phyloP scores from a whole-genome alignment of 1,140 invertebrate species.

The Achatina immaculata region DNA sequence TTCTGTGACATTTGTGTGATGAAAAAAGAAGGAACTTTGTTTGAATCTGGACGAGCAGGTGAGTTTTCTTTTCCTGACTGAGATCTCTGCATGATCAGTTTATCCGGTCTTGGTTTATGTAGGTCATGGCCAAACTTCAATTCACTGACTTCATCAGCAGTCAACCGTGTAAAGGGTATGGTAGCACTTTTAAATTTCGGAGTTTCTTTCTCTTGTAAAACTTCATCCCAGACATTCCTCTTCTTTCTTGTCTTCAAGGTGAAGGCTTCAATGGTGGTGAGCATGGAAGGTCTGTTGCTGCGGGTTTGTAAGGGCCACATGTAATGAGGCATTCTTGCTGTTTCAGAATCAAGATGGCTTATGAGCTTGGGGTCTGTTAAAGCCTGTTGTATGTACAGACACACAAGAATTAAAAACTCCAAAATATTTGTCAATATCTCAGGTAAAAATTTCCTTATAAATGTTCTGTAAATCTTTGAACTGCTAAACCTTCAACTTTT shows the following conservation, averaged over 20 bases:
- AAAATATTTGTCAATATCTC: no score
- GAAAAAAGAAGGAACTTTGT: not conserved
- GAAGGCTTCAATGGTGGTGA: conserved; percentile 63
- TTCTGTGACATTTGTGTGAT: not conserved
- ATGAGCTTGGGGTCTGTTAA: not conserved
- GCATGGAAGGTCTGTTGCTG: conserved; percentile 55
- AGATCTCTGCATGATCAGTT: no score
- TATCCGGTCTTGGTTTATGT: conserved; percentile 52
- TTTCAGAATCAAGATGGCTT: not conserved
- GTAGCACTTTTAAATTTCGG: conserved; percentile 55
- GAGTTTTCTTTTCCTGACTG: no score
- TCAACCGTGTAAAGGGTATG: conserved; percentile 52
- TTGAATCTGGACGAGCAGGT: no score
- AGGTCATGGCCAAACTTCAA: conserved; percentile 54
- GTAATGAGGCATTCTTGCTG: not conserved
- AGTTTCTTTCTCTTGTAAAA: conserved; percentile 37
- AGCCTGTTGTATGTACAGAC: no score
- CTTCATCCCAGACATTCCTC: conserved; percentile 61
- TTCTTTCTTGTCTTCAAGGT: conserved; percentile 54
- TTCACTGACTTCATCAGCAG: conserved; percentile 48
- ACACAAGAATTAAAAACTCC: no score
- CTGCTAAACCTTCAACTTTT: no score
- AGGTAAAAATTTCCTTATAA: no score
- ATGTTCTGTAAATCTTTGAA: no score
- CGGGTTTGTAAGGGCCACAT: conserved; percentile 34